Base-by-base conservation (phyloP, 1,140 invertebrate species). In the Apis cerana region DNA sequence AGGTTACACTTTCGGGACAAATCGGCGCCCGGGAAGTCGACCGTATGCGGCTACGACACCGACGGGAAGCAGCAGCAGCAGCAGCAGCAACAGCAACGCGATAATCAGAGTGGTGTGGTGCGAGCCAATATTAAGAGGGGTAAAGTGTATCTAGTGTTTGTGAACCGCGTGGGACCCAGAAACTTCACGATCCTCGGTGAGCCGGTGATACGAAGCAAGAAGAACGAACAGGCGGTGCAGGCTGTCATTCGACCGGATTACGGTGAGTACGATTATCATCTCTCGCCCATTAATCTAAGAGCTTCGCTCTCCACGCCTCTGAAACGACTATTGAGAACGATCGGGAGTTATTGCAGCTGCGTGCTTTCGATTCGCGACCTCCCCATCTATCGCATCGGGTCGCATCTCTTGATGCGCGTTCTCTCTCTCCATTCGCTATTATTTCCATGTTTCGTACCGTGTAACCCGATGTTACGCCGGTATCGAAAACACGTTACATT, bases 121-220 rank as follows among this genome's bases (percentile, higher is more conserved):
- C 92, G 95, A 80, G 95, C 95, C 80, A 95, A 96, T 89, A 95
- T 96, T 89, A 95, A 96, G 88, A 94, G 95, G 86, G 95, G 95
- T 80, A 95, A 95, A 91, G 94, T 95, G 92, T 96, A 96, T 93
- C 93, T 96, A 91, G 95, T 96, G 93, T 96, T 96, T 94, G 95
- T 95, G 90, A 95, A 95, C 91, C 95, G 95, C 90, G 95, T 95
- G 84, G 95, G 95, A 92, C 95, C 95, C 88, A 95, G 95, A 90
- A 96, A 96, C 93, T 96, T 96, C 92, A 95, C 95, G 86, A 95
- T 95, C 77, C 94, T 95, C 81, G 95, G 96, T 82, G 95, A 96
- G 90, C 96, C 96, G 79, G 94, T 95, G 84, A 91, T 93, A 75
- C 91, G 93, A 79, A 94, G 91, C 85, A 94, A 94, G 87, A 95